Evolutionary conservation across 2,888 invertebrate species (phyloP).

Genomic region (Pantelozetes paolii): DNA sequence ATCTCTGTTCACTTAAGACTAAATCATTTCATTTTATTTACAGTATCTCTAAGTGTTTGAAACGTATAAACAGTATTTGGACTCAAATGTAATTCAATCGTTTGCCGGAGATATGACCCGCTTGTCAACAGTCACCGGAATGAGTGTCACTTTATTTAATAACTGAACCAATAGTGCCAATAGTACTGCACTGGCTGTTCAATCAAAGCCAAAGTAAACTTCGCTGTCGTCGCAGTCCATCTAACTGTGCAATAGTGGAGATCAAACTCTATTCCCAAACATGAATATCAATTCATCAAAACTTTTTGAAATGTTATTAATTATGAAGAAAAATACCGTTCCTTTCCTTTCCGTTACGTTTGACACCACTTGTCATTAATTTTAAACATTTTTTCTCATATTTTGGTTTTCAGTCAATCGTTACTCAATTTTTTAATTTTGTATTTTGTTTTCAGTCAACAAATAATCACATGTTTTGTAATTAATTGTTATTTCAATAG

Average conservation of each 20-base stretch:
- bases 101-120: neutral
- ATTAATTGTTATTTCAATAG: too few relatives aligned
- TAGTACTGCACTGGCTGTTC: neutral
- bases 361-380: neutral
- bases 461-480: too few relatives aligned
- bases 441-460: too few relatives aligned
- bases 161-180: neutral
- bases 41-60: neutral
- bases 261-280: neutral
- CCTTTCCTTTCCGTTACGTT: neutral
- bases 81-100: conserved; percentile 23
- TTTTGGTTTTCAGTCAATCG: too few relatives aligned
- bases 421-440: too few relatives aligned
- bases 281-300: neutral
- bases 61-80: neutral
- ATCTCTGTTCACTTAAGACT: neutral
- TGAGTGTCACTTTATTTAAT: conserved; percentile 5
- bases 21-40: neutral
- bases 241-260: neutral
- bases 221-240: neutral
- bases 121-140: conserved; percentile 3
- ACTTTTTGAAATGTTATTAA: neutral
- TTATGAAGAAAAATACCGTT: neutral
- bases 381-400: neutral
- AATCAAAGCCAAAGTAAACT: conserved; percentile 9